phyloP scores from a whole-genome alignment of 2,797 vertebrate genomes.

The Acanthornis magna region DNA sequence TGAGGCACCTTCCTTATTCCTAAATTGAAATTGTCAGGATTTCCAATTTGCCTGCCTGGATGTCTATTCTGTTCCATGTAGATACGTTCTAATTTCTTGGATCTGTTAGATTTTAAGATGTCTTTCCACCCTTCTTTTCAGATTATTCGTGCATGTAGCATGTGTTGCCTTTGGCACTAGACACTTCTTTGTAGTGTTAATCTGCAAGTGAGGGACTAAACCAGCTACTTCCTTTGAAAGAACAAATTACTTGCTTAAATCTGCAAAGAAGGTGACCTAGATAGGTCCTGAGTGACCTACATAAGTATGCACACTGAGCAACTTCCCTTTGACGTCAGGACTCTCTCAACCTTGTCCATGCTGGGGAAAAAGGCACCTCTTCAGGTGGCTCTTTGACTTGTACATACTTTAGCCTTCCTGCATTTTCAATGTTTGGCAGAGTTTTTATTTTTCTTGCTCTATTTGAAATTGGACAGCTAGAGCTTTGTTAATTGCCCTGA shows the following conservation, averaged over 20 bases:
- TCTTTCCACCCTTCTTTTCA: background rate
- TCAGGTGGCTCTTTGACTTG: background rate
- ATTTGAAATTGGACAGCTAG: background rate
- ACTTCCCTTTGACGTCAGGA: background rate
- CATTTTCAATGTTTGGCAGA: background rate
- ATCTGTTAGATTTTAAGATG: background rate
- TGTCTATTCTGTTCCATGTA: background rate
- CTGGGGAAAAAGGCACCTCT: background rate
- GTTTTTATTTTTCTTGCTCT: background rate
- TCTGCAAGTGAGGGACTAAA: background rate
- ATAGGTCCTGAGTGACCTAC: background rate
- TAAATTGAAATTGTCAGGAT: background rate
- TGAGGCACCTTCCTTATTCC: background rate
- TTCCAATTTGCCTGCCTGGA: background rate
- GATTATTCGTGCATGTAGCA: background rate
- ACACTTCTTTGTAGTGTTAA: background rate
- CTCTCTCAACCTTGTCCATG: background rate
- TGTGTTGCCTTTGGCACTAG: background rate
- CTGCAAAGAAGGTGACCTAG: background rate
- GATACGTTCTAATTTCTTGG: background rate
- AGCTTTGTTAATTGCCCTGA: background rate
- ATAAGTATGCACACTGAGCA: background rate
- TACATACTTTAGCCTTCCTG: background rate
- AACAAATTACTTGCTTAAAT: conserved; percentile 25
- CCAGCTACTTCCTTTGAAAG: background rate